phyloP scores from a whole-genome alignment of 2,888 invertebrate species.

The Cyaniris semiargus region DNA sequence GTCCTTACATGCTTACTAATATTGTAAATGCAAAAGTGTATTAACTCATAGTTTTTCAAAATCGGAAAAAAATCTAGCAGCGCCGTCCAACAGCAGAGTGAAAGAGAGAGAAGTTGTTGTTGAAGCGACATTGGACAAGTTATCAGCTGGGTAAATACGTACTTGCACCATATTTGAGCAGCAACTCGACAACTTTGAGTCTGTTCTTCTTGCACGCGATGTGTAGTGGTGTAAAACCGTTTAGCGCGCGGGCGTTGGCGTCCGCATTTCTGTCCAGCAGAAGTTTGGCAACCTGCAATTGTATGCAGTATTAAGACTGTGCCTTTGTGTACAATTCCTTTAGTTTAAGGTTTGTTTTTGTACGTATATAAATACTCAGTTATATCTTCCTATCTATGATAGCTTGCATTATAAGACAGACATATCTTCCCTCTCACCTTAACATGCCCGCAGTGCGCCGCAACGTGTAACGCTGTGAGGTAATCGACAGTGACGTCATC shows the following conservation, averaged over 20 bases:
- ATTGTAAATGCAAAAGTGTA: too few relatives aligned
- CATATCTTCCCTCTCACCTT: conserved; percentile 54
- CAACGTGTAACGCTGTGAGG: conserved; percentile 97
- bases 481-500: conserved; percentile 99
- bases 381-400: too few relatives aligned
- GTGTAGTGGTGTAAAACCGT: conserved; percentile 98
- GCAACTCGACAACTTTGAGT: conserved; percentile 96
- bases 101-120: too few relatives aligned
- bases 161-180: conserved; percentile 96
- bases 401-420: not conserved
- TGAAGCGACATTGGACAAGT: not conserved
- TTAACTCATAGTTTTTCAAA: too few relatives aligned
- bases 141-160: conserved; percentile 50
- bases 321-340: too few relatives aligned
- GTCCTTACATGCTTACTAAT: too few relatives aligned
- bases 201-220: conserved; percentile 99
- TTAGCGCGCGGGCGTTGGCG: conserved; percentile 96
- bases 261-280: conserved; percentile 97
- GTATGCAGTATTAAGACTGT: too few relatives aligned
- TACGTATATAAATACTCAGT: too few relatives aligned
- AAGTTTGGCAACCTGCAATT: conserved; percentile 91
- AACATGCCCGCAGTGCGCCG: conserved; percentile 96
- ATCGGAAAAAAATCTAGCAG: too few relatives aligned
- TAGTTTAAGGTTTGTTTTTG: too few relatives aligned
- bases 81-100: too few relatives aligned